Conservation (phyloP, 2,888 invertebrate genomes). For the Perithous albicinctus region DNA sequence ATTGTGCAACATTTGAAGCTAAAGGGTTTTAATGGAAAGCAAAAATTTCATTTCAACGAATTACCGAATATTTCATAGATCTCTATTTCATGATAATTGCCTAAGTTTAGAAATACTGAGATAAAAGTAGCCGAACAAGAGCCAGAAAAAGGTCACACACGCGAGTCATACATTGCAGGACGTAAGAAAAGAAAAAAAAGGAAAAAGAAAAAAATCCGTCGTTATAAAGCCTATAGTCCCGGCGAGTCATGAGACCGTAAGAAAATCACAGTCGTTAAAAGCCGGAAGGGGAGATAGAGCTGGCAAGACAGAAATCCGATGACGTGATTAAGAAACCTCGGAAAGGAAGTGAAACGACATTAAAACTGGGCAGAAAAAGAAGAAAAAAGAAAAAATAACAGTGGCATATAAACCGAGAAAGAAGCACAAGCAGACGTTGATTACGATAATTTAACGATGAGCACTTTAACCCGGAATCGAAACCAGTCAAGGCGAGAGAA, state of each 20-base stretch:
- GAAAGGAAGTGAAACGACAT: slow-evolving; percentile 39
- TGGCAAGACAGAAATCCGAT: slow-evolving; percentile 25
- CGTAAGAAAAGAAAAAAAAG: too few species aligned
- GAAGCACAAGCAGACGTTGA: not conserved
- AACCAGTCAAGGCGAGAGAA: not conserved
- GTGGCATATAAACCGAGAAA: too few species aligned
- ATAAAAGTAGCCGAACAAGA: not conserved
- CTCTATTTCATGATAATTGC: not conserved
- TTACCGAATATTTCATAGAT: not conserved
- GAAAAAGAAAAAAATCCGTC: too few species aligned
- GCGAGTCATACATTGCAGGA: not conserved
- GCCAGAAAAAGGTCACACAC: not conserved
- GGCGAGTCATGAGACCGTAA: slow-evolving; percentile 14
- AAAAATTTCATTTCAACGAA: not conserved
- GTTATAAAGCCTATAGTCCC: not conserved
- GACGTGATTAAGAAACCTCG: slow-evolving; percentile 47
- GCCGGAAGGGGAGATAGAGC: slow-evolving; percentile 52
- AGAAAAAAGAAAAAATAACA: not conserved
- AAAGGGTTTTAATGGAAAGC: too few species aligned
- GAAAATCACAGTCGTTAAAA: slow-evolving; percentile 51
- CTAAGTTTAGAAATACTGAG: not conserved
- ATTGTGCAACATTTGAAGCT: too few species aligned
- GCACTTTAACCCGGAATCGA: not conserved
- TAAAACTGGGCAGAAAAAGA: slow-evolving; percentile 1
- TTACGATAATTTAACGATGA: not conserved